phyloP scores from a whole-genome alignment of 2,113 vertebrate species.

The Beaufortia kweichowensis region DNA sequence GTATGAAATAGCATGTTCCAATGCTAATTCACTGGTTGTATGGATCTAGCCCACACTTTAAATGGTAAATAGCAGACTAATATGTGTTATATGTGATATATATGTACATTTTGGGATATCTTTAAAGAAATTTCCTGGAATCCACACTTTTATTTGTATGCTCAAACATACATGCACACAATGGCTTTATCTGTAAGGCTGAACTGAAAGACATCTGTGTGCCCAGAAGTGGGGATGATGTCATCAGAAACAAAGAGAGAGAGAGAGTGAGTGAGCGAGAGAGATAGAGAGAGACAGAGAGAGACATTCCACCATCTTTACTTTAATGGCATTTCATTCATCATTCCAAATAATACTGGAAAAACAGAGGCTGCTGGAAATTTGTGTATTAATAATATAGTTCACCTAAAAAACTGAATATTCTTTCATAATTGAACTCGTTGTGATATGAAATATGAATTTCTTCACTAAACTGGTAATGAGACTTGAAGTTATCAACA shows the following conservation, averaged over 20 bases:
- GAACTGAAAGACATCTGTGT: constrained; percentile 49
- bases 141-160: neutral
- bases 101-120: no score
- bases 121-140: neutral
- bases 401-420: no score
- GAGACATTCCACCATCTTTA: constrained; percentile 25
- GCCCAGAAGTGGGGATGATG: constrained; percentile 46
- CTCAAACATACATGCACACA: constrained; percentile 23
- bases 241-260: constrained; percentile 38
- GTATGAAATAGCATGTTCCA: neutral
- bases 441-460: no score
- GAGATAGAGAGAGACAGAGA: neutral
- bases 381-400: neutral
- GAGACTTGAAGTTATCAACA: no score
- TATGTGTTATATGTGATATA: no score
- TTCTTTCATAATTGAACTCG: no score
- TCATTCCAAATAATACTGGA: constrained; percentile 4
- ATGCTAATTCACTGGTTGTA: neutral
- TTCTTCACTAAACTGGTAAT: no score
- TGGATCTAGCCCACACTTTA: no score
- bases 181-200: constrained; percentile 30
- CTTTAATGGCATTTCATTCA: neutral
- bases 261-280: no score
- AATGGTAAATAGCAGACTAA: no score
- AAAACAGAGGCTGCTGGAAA: neutral